A percentile compares a stretch with the other conserved stretches of the same genome.
phyloP scores from a whole-genome alignment of 2,113 vertebrate species.

The Syngnathoides biaculeatus region DNA sequence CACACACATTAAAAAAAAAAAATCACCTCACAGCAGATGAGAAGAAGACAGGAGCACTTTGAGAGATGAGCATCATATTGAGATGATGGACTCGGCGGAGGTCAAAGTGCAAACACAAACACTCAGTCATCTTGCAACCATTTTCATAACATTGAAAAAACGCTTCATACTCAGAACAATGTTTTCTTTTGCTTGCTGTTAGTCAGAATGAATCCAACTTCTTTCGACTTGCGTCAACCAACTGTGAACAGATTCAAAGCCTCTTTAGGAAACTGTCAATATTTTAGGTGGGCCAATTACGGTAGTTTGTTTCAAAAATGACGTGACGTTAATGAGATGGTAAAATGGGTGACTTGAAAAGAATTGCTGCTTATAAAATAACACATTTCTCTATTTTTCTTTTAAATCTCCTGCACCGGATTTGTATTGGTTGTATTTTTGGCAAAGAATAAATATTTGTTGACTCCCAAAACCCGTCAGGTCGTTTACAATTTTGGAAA shows the following conservation, averaged over 20 bases:
- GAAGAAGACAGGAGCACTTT: not conserved
- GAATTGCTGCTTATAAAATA: not conserved
- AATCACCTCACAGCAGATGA: not conserved
- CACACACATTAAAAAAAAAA: slow-evolving; percentile 1
- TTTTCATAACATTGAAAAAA: not conserved
- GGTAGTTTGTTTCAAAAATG: not conserved
- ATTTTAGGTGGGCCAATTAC: not conserved
- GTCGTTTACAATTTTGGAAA: no score
- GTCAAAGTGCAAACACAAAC: not conserved
- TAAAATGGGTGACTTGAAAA: not conserved
- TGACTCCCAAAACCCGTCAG: no score
- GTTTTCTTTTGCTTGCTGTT: not conserved
- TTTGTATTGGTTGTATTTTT: no score
- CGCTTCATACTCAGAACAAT: not conserved
- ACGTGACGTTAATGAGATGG: not conserved
- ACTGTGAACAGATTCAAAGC: not conserved
- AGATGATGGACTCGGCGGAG: slow-evolving; percentile 2
- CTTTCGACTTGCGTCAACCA: not conserved
- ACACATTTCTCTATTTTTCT: not conserved
- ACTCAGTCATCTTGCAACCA: not conserved
- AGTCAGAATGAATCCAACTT: not conserved
- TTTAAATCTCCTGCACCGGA: no score
- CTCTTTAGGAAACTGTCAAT: not conserved
- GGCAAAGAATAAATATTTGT: no score
- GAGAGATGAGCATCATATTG: slow-evolving; percentile 3